phyloP scores from a whole-genome alignment of 2,888 invertebrate genomes.

The Coremacera marginata region DNA sequence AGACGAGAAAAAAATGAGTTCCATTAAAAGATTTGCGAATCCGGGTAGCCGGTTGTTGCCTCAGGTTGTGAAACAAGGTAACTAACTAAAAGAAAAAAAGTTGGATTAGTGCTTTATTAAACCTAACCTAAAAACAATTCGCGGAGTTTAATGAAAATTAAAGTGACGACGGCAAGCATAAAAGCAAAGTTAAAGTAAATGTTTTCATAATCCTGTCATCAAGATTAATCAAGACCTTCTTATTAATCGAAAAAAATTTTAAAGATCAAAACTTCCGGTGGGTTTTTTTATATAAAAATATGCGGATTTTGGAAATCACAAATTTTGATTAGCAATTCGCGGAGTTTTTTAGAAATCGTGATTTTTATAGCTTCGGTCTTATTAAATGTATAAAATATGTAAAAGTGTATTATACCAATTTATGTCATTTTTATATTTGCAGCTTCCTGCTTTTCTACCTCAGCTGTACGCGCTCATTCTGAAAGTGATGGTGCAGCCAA shows the following conservation, averaged over 20 bases:
- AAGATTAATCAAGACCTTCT: too few relatives aligned
- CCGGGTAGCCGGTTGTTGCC: slow-evolving; percentile 56
- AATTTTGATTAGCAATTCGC: too few relatives aligned
- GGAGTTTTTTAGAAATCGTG: background rate
- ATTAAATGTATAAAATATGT: background rate
- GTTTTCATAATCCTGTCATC: too few relatives aligned
- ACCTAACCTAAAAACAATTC: too few relatives aligned
- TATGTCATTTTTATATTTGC: slow-evolving; percentile 40
- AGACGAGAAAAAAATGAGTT: slow-evolving; percentile 49
- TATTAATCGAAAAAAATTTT: too few relatives aligned
- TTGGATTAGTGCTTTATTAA: background rate
- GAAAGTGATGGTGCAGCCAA: slow-evolving; percentile 49
- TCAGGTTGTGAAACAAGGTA: slow-evolving; percentile 60
- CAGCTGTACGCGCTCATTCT: slow-evolving; percentile 43
- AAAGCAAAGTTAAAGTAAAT: too few relatives aligned
- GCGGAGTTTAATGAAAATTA: background rate
- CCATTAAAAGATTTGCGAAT: slow-evolving; percentile 53
- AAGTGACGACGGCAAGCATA: background rate
- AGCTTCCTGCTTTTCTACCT: slow-evolving; percentile 56
- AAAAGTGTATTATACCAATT: background rate
- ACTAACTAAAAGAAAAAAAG: too few relatives aligned
- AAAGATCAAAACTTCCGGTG: too few relatives aligned
- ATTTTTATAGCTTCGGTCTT: background rate
- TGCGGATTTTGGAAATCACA: too few relatives aligned
- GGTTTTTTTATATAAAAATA: too few relatives aligned